A percentile compares a stretch with the other conserved stretches of the same genome.
These are phyloP conservation scores for Erynnis tages DNA, from an alignment of 2,888 invertebrate genomes.

Conservation along the genomic window DNA sequence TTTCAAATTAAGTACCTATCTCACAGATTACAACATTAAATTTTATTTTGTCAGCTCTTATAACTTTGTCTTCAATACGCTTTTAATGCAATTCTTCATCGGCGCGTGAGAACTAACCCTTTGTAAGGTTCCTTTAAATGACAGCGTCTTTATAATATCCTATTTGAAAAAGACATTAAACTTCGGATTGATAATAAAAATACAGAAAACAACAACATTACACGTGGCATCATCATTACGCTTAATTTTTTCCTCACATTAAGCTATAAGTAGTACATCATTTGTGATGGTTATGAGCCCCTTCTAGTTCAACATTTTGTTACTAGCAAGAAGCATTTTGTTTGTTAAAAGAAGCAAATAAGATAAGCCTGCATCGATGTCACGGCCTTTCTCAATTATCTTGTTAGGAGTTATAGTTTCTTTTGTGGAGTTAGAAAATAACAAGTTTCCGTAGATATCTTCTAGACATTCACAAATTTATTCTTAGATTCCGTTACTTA, in stretches of 20 bases:
- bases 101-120: constrained; percentile 9
- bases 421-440: constrained; percentile 2
- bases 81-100: constrained; percentile 10
- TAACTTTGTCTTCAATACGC: background rate
- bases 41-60: no score
- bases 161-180: constrained; percentile 8
- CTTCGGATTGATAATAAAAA: background rate
- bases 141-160: constrained; percentile 4
- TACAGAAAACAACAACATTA: background rate
- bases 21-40: no score
- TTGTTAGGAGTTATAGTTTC: constrained; percentile 14
- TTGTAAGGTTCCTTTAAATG: constrained; percentile 5
- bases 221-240: constrained; percentile 3
- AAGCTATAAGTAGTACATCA: constrained; percentile 1
- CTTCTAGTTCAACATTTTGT: constrained; percentile 7
- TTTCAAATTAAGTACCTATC: no score
- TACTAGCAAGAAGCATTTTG: constrained; percentile 7
- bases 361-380: constrained; percentile 14
- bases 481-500: constrained; percentile 21
- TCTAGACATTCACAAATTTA: constrained; percentile 22
- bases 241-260: constrained; percentile 1
- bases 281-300: constrained; percentile 16
- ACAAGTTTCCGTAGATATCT: constrained; percentile 19
- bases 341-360: constrained; percentile 14
- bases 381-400: constrained; percentile 3